Evolutionary conservation across 2,888 invertebrate species (phyloP).

Genomic region (Temnothorax rugatulus): DNA sequence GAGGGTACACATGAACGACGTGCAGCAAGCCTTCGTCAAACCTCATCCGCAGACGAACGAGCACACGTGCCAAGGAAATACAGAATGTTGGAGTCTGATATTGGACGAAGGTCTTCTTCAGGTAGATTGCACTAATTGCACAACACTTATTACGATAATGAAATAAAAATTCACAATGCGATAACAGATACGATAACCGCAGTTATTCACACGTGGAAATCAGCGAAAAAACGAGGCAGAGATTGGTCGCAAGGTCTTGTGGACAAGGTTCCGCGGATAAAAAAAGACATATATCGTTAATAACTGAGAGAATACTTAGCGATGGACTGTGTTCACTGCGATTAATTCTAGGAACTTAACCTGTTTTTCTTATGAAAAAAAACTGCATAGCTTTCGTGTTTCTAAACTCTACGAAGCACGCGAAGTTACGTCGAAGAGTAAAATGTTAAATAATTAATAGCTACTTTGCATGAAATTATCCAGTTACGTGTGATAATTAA

Average conservation of each 20-base stretch:
- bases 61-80: conserved; percentile 69
- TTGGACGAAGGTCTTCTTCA: conserved; percentile 83
- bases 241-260: conserved; percentile 1
- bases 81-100: conserved; percentile 84
- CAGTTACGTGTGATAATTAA: background rate
- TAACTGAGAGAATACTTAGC: conserved; percentile 20
- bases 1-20: conserved; percentile 82
- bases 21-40: conserved; percentile 80
- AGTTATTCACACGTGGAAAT: background rate
- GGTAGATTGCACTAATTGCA: conserved; percentile 72
- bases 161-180: conserved; percentile 33
- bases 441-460: background rate
- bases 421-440: background rate
- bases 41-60: conserved; percentile 75
- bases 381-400: background rate
- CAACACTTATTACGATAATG: conserved; percentile 27
- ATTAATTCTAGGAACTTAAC: conserved; percentile 12
- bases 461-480: background rate
- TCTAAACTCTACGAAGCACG: background rate
- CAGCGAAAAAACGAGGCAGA: background rate
- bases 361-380: conserved; percentile 1
- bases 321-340: background rate
- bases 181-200: conserved; percentile 35
- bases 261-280: background rate
- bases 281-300: conserved; percentile 18